Percentiles rank a stretch among this genome's conserved stretches.
Evolutionary conservation across 2,113 vertebrate species (phyloP).

Genomic region (Ailuropoda melanoleuca): DNA sequence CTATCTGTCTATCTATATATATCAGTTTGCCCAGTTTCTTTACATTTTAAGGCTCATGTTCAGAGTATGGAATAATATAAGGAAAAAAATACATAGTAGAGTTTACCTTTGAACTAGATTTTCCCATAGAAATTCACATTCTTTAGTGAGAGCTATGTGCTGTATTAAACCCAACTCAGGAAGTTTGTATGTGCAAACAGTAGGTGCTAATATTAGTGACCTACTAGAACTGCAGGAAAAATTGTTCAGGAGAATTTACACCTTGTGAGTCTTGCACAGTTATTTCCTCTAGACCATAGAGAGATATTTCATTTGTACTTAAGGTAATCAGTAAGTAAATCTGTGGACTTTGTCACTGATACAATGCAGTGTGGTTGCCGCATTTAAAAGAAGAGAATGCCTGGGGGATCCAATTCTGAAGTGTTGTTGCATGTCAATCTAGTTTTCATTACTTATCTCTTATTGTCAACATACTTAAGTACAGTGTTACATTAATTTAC

Average conservation of each 20-base stretch:
- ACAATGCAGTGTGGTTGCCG: background rate
- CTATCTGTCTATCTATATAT: background rate
- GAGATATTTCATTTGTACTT: background rate
- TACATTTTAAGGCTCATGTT: conserved; percentile 16
- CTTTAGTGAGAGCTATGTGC: background rate
- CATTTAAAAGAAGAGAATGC: conserved; percentile 46
- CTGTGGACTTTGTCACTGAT: background rate
- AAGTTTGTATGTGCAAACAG: background rate
- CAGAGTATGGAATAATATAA: conserved; percentile 26
- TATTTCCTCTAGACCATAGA: background rate
- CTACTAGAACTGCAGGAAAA: background rate
- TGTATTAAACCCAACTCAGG: background rate
- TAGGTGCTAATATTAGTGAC: background rate
- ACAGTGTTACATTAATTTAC: conserved; percentile 76
- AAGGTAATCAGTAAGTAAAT: background rate
- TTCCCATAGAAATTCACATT: background rate
- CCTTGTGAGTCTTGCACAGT: background rate
- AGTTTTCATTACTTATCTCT: conserved; percentile 58
- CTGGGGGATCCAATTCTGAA: background rate
- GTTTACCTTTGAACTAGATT: conserved; percentile 23
- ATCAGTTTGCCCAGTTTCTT: background rate
- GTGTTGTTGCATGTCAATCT: background rate
- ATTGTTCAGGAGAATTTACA: background rate
- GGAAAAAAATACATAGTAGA: background rate
- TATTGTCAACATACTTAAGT: conserved; percentile 39